phyloP scores from a whole-genome alignment of 2,888 invertebrate species.

The Candidula unifasciata region DNA sequence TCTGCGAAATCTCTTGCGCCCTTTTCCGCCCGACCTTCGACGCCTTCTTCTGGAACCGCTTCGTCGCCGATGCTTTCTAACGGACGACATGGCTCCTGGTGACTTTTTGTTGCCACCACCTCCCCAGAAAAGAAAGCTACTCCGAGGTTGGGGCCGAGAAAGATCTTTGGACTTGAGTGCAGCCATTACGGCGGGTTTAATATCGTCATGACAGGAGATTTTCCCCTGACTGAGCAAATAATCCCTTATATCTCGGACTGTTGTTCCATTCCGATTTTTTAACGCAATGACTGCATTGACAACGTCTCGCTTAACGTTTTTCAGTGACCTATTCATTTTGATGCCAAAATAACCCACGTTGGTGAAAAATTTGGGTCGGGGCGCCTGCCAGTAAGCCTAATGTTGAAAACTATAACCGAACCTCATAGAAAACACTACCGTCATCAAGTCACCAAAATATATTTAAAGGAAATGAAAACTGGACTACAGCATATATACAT shows the following conservation, averaged over 20 bases:
- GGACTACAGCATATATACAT: too few relatives aligned
- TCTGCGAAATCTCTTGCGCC: not conserved
- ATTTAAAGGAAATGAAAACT: too few relatives aligned
- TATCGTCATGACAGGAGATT: not conserved
- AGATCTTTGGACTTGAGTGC: conserved; percentile 34
- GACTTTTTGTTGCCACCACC: not conserved
- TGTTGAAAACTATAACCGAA: not conserved
- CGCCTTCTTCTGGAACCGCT: not conserved
- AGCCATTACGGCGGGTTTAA: conserved; percentile 33
- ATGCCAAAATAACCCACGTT: not conserved
- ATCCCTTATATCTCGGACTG: conserved; percentile 13
- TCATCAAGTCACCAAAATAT: too few relatives aligned
- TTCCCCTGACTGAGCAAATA: conserved; percentile 31
- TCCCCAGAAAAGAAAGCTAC: conserved; percentile 29
- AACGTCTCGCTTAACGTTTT: not conserved
- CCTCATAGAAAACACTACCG: not conserved
- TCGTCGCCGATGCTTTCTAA: not conserved
- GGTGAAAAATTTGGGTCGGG: conserved; percentile 12
- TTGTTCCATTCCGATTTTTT: conserved; percentile 7
- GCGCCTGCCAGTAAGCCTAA: not conserved
- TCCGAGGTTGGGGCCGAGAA: not conserved
- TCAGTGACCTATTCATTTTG: not conserved
- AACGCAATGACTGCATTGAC: conserved; percentile 33
- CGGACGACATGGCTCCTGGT: too few relatives aligned
- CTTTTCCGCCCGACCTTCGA: not conserved